phyloP scores from a whole-genome alignment of 2,888 invertebrate genomes.

The Chymomyza amoena region DNA sequence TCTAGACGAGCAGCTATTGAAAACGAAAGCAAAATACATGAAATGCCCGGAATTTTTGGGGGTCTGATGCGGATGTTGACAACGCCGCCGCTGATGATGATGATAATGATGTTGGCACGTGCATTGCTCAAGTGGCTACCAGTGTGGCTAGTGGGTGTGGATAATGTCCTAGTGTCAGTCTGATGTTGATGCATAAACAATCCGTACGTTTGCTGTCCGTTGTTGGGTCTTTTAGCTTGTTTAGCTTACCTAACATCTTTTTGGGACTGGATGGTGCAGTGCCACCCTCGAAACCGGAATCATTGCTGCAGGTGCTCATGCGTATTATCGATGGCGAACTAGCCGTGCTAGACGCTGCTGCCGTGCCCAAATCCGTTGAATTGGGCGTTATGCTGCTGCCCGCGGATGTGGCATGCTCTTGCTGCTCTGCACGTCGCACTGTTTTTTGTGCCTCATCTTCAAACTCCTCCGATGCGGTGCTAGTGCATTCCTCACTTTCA shows the following conservation, averaged over 20 bases:
- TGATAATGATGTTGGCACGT: constrained; percentile 40
- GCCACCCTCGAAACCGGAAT: constrained; percentile 89
- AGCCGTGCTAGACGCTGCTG: constrained; percentile 52
- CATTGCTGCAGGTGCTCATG: constrained; percentile 88
- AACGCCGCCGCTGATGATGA: too few relatives aligned
- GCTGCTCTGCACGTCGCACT: constrained; percentile 5
- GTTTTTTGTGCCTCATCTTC: constrained; percentile 59
- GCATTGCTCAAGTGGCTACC: constrained; percentile 40
- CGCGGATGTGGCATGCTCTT: constrained; percentile 16
- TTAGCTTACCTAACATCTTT: constrained; percentile 80
- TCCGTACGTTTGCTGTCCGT: constrained; percentile 14
- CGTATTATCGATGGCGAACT: constrained; percentile 79
- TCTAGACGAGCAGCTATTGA: constrained; percentile 24
- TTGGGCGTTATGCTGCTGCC: constrained; percentile 32
- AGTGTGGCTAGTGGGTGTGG: background rate
- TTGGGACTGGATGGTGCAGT: constrained; percentile 84
- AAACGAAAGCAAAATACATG: constrained; percentile 46
- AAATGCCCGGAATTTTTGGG: constrained; percentile 12
- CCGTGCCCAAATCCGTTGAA: constrained; percentile 8
- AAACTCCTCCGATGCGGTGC: constrained; percentile 67
- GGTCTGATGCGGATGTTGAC: too few relatives aligned
- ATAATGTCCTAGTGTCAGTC: constrained; percentile 1
- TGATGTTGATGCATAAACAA: background rate
- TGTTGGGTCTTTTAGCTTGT: background rate
- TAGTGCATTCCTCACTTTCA: constrained; percentile 71